Percentiles rank a stretch among this genome's conserved stretches.
These are phyloP conservation scores for Hiodon alosoides DNA, from an alignment of 2,113 vertebrate species.

Conservation along the genomic window DNA sequence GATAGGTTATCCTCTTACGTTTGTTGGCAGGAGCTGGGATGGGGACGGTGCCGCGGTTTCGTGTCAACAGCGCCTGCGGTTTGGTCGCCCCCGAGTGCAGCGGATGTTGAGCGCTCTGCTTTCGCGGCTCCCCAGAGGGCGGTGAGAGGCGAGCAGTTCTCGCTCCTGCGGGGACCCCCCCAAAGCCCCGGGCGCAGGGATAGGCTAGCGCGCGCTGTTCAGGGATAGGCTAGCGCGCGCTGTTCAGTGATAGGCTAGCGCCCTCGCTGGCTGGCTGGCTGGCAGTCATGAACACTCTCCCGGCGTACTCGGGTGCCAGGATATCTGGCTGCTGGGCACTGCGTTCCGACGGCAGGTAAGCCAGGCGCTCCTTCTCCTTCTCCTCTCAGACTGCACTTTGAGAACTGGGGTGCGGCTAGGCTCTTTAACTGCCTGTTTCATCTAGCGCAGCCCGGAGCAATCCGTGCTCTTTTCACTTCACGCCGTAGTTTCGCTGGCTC, in stretches of 20 bases:
- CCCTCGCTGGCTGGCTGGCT: background rate
- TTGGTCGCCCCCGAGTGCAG: background rate
- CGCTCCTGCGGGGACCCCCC: too few species aligned
- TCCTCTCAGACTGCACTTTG: background rate
- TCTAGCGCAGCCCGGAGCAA: too few species aligned
- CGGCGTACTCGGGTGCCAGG: slow-evolving; percentile 72
- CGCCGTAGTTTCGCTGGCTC: slow-evolving; percentile 4
- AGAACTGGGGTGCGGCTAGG: background rate
- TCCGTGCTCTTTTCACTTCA: too few species aligned
- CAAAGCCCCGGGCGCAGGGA: too few species aligned
- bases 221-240: too few species aligned
- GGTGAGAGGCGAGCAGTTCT: slow-evolving; percentile 24
- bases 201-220: too few species aligned
- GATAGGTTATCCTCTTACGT: slow-evolving; percentile 78
- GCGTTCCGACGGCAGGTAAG: slow-evolving; percentile 78
- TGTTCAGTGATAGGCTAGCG: background rate
- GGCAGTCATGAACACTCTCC: slow-evolving; percentile 72
- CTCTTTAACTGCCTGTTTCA: background rate
- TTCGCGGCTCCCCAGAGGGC: slow-evolving; percentile 26
- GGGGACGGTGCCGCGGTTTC: slow-evolving; percentile 50
- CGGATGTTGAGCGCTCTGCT: slow-evolving; percentile 7
- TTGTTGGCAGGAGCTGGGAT: slow-evolving; percentile 46
- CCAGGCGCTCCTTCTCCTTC: slow-evolving; percentile 17
- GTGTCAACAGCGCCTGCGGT: slow-evolving; percentile 32
- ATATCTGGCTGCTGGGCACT: slow-evolving; percentile 89